A percentile compares a stretch with the other conserved stretches of the same genome.
phyloP scores from a whole-genome alignment of 1,140 invertebrate genomes.

The Berghia stephanieae region DNA sequence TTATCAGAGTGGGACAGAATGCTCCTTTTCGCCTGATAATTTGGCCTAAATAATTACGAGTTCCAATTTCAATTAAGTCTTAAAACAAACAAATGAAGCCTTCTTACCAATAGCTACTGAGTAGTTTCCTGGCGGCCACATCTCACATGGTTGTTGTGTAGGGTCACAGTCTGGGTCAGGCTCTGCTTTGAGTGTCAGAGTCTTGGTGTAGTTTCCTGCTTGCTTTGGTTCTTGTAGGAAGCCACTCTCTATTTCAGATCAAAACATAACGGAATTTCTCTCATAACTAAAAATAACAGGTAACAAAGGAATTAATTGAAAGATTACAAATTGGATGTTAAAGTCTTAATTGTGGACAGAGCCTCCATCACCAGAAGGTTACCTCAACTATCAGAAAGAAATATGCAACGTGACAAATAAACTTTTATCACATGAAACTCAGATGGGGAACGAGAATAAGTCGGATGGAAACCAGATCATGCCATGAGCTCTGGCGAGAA shows the following conservation, averaged over 20 bases:
- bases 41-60: too few species aligned
- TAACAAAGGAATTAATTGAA: background rate
- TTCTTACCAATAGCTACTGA: slow-evolving; percentile 54
- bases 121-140: slow-evolving; percentile 62
- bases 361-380: slow-evolving; percentile 7
- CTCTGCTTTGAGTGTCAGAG: slow-evolving; percentile 53
- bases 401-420: too few species aligned
- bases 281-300: background rate
- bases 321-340: background rate
- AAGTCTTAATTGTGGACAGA: background rate
- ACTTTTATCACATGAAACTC: too few species aligned
- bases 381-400: too few species aligned
- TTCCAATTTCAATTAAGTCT: too few species aligned
- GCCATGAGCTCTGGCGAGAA: too few species aligned
- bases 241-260: slow-evolving; percentile 34
- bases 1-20: too few species aligned
- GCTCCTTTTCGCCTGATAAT: too few species aligned
- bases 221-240: slow-evolving; percentile 50
- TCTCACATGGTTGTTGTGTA: slow-evolving; percentile 57
- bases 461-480: too few species aligned
- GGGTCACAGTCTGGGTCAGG: slow-evolving; percentile 62
- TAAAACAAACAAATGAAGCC: too few species aligned
- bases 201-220: slow-evolving; percentile 45
- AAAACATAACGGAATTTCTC: background rate
- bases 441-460: too few species aligned